phyloP scores from a whole-genome alignment of 2,888 invertebrate genomes.

The Caenorhabditis afra region DNA sequence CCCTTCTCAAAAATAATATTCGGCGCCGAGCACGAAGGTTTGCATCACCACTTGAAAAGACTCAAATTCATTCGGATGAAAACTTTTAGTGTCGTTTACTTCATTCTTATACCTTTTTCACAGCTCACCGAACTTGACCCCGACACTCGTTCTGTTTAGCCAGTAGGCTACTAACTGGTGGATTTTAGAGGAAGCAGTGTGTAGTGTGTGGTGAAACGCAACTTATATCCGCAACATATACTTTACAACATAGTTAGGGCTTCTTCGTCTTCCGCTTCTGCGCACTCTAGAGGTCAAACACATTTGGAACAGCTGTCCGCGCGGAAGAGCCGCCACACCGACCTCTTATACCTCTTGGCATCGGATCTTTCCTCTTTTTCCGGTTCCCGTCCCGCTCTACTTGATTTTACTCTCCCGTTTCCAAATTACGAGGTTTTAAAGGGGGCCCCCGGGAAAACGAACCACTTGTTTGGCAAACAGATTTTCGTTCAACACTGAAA shows the following conservation, averaged over 20 bases:
- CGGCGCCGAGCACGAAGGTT: conserved; percentile 1
- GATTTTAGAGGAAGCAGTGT: conserved; percentile 12
- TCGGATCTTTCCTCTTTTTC: background rate
- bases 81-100: conserved; percentile 13
- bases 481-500: conserved; percentile 28
- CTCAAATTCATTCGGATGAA: conserved; percentile 28
- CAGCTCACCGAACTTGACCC: conserved; percentile 39
- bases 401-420: background rate
- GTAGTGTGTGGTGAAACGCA: conserved; percentile 49
- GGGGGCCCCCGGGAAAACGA: background rate
- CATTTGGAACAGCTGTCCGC: conserved; percentile 55
- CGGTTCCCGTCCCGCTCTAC: background rate
- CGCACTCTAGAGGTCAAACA: conserved; percentile 58
- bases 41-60: background rate
- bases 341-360: conserved; percentile 11
- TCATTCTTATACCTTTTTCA: background rate
- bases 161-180: too few relatives aligned
- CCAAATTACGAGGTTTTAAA: background rate
- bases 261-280: conserved; percentile 61
- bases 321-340: conserved; percentile 21
- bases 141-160: too few relatives aligned
- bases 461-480: conserved; percentile 28
- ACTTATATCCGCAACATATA: conserved; percentile 62
- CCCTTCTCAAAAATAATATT: conserved; percentile 14
- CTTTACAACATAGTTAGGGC: conserved; percentile 62